phyloP scores from a whole-genome alignment of 2,797 vertebrate genomes.

The Champsocephalus gunnari region DNA sequence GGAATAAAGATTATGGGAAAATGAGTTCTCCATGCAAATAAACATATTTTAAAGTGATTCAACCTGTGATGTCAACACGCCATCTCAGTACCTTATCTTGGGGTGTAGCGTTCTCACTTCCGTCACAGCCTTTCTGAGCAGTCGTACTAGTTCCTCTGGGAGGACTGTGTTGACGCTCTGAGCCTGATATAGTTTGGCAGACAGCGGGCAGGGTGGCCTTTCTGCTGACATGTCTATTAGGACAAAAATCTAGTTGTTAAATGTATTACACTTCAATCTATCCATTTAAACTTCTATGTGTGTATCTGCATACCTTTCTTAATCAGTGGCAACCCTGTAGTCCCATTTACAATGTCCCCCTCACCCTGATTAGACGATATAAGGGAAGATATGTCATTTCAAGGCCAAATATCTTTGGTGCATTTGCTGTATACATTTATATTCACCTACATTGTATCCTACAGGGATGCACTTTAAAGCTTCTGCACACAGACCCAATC shows the following conservation, averaged over 20 bases:
- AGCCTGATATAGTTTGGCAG: slow-evolving; percentile 68
- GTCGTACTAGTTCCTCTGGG: slow-evolving; percentile 58
- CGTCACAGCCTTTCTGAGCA: slow-evolving; percentile 55
- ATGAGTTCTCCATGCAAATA: background rate
- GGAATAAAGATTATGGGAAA: slow-evolving; percentile 18
- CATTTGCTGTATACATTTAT: background rate
- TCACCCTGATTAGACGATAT: slow-evolving; percentile 29
- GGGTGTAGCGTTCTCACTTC: slow-evolving; percentile 54
- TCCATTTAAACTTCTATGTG: background rate
- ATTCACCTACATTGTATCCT: slow-evolving; percentile 48
- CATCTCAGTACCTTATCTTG: slow-evolving; percentile 53
- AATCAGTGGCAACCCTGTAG: background rate
- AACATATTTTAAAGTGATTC: background rate
- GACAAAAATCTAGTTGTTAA: slow-evolving; percentile 3
- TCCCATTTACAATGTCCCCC: background rate
- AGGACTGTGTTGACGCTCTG: slow-evolving; percentile 46
- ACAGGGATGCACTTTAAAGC: slow-evolving; percentile 49
- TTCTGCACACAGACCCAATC: slow-evolving; percentile 46
- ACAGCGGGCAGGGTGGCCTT: slow-evolving; percentile 57
- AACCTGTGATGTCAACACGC: background rate
- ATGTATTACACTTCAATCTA: background rate
- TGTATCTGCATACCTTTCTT: slow-evolving; percentile 34
- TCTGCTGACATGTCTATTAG: slow-evolving; percentile 22
- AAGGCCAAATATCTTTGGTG: background rate
- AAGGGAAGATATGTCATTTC: background rate